Conservation (phyloP, 2,113 vertebrate species). For the Eleginops maclovinus region DNA sequence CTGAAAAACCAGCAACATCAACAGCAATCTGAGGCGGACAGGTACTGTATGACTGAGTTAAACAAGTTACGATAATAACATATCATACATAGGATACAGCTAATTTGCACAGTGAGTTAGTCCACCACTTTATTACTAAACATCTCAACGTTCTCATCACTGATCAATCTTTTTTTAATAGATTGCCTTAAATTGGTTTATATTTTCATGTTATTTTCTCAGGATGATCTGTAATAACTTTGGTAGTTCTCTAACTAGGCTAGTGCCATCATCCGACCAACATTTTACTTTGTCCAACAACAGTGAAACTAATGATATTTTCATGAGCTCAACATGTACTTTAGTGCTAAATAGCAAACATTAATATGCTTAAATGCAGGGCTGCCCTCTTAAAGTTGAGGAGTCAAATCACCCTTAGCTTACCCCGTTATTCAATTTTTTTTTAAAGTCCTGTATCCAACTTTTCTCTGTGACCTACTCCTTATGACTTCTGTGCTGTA, state of each 20-base stretch:
- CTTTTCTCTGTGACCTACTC: no score
- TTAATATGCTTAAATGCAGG: neutral
- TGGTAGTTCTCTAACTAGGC: neutral
- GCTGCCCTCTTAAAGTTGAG: no score
- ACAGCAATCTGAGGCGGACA: neutral
- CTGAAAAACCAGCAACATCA: constrained; percentile 1
- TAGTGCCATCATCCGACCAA: neutral
- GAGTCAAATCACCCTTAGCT: no score
- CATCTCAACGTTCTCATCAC: no score
- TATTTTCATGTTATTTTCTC: neutral
- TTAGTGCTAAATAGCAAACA: neutral
- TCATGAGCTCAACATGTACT: neutral
- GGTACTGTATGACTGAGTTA: no score
- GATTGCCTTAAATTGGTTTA: neutral
- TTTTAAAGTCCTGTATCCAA: no score
- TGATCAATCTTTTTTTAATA: no score
- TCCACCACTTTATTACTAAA: no score
- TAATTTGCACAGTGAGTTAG: neutral
- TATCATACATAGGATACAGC: neutral
- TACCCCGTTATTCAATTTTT: no score
- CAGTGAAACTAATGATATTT: neutral
- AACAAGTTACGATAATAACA: neutral
- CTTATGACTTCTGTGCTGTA: no score
- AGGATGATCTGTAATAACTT: neutral
- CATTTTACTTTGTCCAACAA: neutral